Base-by-base conservation (phyloP, 2,888 invertebrate genomes). In the Xanthia icteritia region DNA sequence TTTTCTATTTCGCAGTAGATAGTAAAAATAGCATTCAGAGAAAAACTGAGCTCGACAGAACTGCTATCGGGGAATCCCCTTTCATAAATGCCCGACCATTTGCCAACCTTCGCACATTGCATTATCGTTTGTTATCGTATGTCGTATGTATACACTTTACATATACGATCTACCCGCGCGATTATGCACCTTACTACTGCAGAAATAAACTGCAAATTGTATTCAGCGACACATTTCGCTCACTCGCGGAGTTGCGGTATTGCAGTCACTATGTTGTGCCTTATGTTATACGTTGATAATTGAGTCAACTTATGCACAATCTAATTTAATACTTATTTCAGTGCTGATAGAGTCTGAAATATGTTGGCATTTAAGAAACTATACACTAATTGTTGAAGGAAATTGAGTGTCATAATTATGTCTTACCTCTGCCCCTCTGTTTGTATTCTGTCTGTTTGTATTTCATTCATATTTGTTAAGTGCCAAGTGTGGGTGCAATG, bases 401-500 rank as follows among this genome's bases (percentile, higher is more conserved):
- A 65, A 54, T 58, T 58, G 23, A 17, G 69, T 76, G 68, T 76
- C 70, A 64, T 39, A n/a, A n/a, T n/a, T n/a, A 51, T 73, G 51
- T 66, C 51, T 70, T 61, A 15, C 9, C 15, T 27, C 42, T 42
- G 17, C 51, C 45, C 45, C 45, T 3, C 51, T 51, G 51, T 5
- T 15, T 65, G 58, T 39, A 45, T 36, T 39, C 27, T 15, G 20
- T 56, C 13, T 31, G 31, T 31, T 56, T 51, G 31, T 64, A 51
- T 64, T 72, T 77, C 69, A 75, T 76, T 86, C 67, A 64, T 76
- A 31, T 51, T 11, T 65, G 64, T 63, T 39, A 31, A 69, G 66
- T 85, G 56, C 54, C 36, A 39, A 72, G 64, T 79, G 79, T 77
- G 70, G 70, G 78, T 78, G 88, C 70, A 69, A 88, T 88, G 88